Base-by-base conservation (phyloP, 2,113 vertebrate species). In the Grammomys surdaster region DNA sequence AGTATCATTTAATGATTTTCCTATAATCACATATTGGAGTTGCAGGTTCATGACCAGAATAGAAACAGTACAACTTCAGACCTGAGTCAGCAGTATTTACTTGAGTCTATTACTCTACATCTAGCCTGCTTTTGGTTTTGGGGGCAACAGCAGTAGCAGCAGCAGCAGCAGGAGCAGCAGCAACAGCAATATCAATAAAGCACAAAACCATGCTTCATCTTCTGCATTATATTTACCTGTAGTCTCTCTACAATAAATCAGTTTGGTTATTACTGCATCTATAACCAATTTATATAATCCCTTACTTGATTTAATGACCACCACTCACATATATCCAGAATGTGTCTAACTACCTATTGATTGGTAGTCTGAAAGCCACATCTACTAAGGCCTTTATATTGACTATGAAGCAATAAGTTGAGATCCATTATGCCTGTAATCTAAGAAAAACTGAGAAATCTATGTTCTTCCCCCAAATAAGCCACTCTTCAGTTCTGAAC, bases 341-440 rank as follows among this genome's bases (percentile, higher is more conserved):
- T 36, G 0, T 43, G 31, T 73, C 20, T 65, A 63, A 48, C 5
- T 13, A 73, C 46, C 16, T 65, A 84, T 11, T 6, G 8, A 73
- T 19, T 5, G 5, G 19, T 1, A 51, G 7, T 73, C 36, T 84
- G 4, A 16, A 4, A 31, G 13, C 80, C n/a, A 88, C 72, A 5
- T 58, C 51, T 76, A 24, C 67, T 6, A 40, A 54, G 40, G 46
- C 11, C 88, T 91, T 54, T 8, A 67, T 72, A 43, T 12, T 3
- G 43, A 48, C 95, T 76, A 5, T 0, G 56, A 96, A 31, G 16
- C 5, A 91, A 36, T 58, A 88, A 90, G 72, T 22, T 85, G 46
- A 95, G 93, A 67, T 51, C 86, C 24, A 75, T 89, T 67, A 95
- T 73, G 63, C 73, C 90, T 87, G 88, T 54, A 92, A 89, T 60